Evolutionary conservation across 2,888 invertebrate genomes (phyloP).

Genomic region (Stenurella melanura): DNA sequence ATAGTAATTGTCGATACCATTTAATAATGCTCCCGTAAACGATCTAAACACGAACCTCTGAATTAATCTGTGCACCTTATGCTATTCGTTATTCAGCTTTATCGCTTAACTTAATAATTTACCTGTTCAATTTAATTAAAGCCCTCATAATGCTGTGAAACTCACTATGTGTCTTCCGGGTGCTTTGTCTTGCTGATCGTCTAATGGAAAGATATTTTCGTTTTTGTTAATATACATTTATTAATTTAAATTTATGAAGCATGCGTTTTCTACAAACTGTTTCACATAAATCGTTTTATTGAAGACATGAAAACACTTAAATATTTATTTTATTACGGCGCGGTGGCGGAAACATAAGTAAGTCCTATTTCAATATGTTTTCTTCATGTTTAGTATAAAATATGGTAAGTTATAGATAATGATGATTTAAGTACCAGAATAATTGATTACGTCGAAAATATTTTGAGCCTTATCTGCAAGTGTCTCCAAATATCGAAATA

Average conservation of each 20-base stretch:
- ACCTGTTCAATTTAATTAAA: slow-evolving; percentile 30
- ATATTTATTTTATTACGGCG: too few species aligned
- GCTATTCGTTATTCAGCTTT: slow-evolving; percentile 21
- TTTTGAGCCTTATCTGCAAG: too few species aligned
- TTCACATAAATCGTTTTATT: background rate
- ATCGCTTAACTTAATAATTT: slow-evolving; percentile 19
- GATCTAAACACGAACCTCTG: background rate
- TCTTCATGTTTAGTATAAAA: too few species aligned
- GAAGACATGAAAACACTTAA: too few species aligned
- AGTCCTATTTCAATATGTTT: too few species aligned
- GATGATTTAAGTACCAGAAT: too few species aligned
- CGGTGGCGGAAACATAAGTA: too few species aligned
- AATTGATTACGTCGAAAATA: too few species aligned
- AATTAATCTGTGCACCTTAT: slow-evolving; percentile 19
- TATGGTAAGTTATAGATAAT: too few species aligned
- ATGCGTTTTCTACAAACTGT: background rate
- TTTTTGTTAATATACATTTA: slow-evolving; percentile 20
- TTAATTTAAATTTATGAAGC: background rate
- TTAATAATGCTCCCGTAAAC: background rate
- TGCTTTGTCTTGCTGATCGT: slow-evolving; percentile 11
- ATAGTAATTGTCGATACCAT: background rate
- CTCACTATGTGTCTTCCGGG: slow-evolving; percentile 4
- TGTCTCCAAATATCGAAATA: too few species aligned
- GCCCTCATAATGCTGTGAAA: background rate
- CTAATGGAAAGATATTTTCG: slow-evolving; percentile 22